Conservation (phyloP, 2,888 invertebrate species). For the Neoitamus cyanurus region DNA sequence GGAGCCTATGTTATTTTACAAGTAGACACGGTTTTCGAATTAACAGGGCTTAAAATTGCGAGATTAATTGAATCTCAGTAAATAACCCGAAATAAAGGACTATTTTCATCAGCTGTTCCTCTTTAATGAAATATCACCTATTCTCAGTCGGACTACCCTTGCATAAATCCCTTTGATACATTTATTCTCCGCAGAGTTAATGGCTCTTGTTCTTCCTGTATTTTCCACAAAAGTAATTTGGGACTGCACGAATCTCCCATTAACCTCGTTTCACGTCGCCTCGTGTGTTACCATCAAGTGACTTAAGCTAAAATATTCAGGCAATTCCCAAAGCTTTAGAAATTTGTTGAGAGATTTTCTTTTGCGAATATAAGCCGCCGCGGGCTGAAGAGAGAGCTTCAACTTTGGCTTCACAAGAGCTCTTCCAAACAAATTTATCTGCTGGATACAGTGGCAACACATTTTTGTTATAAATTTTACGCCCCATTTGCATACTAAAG, state of each 20-base stretch:
- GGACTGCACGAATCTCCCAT: not conserved
- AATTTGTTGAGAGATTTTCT: not conserved
- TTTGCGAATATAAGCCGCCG: not conserved
- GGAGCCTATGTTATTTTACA: too few relatives aligned
- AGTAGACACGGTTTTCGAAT: too few relatives aligned
- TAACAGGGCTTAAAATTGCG: too few relatives aligned
- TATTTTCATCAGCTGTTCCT: too few relatives aligned
- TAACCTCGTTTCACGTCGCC: not conserved
- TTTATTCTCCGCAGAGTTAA: not conserved
- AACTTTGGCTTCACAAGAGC: not conserved
- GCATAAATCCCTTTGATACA: not conserved
- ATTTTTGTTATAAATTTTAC: not conserved
- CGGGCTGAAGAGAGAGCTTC: not conserved
- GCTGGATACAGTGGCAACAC: not conserved
- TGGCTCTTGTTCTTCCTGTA: not conserved
- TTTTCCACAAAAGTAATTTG: not conserved
- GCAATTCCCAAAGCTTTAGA: not conserved
- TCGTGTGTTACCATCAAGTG: not conserved
- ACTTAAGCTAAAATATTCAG: not conserved
- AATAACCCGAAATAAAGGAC: too few relatives aligned
- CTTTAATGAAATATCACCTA: too few relatives aligned
- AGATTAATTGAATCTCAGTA: too few relatives aligned
- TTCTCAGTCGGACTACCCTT: not conserved
- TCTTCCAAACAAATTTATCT: not conserved
- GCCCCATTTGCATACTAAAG: not conserved